phyloP scores from a whole-genome alignment of 2,888 invertebrate genomes.

The Drosophila sordidula region DNA sequence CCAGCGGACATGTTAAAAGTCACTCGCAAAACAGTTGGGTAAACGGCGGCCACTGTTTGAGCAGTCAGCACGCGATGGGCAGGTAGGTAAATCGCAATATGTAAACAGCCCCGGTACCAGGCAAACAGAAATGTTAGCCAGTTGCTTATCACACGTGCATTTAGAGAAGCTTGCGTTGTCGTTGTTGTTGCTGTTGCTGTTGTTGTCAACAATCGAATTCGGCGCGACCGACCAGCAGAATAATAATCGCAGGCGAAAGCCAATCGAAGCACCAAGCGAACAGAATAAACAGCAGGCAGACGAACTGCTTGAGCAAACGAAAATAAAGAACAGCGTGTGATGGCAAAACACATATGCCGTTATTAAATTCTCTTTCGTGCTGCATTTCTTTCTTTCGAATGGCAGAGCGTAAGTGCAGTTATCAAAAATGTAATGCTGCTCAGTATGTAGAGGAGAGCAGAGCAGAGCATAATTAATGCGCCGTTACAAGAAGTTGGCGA shows the following conservation, averaged over 20 bases:
- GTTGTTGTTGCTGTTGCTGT: not conserved
- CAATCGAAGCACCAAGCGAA: conserved; percentile 9
- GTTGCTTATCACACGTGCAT: not conserved
- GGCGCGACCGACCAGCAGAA: not conserved
- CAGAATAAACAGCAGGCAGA: conserved; percentile 7
- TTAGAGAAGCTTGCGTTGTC: not conserved
- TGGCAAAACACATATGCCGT: conserved; percentile 17
- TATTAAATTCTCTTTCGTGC: conserved; percentile 1
- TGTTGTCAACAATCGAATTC: conserved; percentile 1
- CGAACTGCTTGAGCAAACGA: conserved; percentile 5
- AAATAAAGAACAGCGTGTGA: conserved; percentile 1
- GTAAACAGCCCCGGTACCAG: conserved; percentile 14
- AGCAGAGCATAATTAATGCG: conserved; percentile 11
- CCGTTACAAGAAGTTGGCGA: conserved; percentile 2
- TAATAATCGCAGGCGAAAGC: conserved; percentile 12
- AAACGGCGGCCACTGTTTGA: not conserved
- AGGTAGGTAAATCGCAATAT: conserved; percentile 14
- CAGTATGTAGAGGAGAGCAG: not conserved
- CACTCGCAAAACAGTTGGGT: not conserved
- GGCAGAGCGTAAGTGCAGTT: conserved; percentile 2
- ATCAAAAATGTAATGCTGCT: conserved; percentile 7
- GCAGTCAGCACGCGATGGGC: not conserved
- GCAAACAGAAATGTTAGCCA: conserved; percentile 1
- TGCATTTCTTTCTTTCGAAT: not conserved
- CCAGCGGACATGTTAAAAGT: conserved; percentile 12